Evolutionary conservation across 2,888 invertebrate genomes (phyloP).

Genomic region (Sphaeridia pumilis): DNA sequence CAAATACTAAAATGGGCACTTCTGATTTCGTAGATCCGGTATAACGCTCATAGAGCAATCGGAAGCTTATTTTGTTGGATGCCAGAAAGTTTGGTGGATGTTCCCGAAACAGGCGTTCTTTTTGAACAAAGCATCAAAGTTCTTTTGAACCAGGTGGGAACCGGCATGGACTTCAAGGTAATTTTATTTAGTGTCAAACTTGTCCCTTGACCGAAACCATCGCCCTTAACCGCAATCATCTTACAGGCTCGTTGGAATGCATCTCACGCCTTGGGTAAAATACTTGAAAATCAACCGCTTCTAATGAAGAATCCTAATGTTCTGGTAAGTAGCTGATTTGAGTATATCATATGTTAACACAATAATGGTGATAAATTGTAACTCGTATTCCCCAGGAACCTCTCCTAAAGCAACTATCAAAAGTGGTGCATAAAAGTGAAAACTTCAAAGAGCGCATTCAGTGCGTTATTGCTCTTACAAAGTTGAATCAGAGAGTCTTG

Average conservation of each 20-base stretch:
- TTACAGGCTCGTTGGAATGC: slow-evolving; percentile 19
- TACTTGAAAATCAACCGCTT: slow-evolving; percentile 8
- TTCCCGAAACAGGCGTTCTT: not conserved
- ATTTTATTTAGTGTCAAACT: not conserved
- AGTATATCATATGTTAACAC: not conserved
- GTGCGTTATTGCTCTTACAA: slow-evolving; percentile 11
- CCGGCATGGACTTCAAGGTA: slow-evolving; percentile 14
- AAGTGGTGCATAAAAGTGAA: slow-evolving; percentile 12
- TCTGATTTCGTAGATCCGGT: slow-evolving; percentile 7
- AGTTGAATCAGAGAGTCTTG: not conserved
- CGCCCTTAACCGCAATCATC: not conserved
- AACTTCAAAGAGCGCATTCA: slow-evolving; percentile 17
- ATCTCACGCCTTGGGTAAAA: slow-evolving; percentile 13
- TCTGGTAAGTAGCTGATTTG: slow-evolving; percentile 1
- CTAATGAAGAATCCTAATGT: slow-evolving; percentile 3
- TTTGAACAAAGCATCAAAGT: not conserved
- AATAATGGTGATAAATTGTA: not conserved
- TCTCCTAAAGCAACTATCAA: slow-evolving; percentile 5
- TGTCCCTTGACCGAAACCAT: not conserved
- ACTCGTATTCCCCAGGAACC: slow-evolving; percentile 1
- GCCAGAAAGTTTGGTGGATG: slow-evolving; percentile 1
- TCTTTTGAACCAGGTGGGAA: slow-evolving; percentile 8
- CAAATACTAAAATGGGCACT: not conserved
- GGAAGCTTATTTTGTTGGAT: slow-evolving; percentile 13
- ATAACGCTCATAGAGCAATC: slow-evolving; percentile 13